phyloP scores from a whole-genome alignment of 2,888 invertebrate genomes.

The Amphiduros pacificus region DNA sequence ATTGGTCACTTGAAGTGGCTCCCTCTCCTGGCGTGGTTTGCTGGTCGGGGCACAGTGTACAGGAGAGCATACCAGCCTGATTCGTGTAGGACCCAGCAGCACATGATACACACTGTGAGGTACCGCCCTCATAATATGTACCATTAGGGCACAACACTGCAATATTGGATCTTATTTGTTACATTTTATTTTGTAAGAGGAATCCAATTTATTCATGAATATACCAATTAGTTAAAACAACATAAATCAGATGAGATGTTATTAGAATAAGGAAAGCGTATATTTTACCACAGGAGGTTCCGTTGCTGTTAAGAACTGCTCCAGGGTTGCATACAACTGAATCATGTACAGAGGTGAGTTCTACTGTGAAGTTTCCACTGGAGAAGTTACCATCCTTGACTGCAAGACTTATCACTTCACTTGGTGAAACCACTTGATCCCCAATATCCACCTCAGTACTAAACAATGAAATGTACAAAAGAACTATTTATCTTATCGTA shows the following conservation, averaged over 20 bases:
- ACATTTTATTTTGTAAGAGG: not conserved
- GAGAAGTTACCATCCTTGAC: conserved; percentile 36
- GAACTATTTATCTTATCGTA: not conserved
- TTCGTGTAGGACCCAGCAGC: conserved; percentile 37
- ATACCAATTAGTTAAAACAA: not conserved
- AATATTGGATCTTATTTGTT: conserved; percentile 8
- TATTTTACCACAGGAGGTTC: conserved; percentile 12
- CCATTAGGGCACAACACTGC: conserved; percentile 38
- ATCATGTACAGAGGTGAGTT: conserved; percentile 28
- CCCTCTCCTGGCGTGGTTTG: conserved; percentile 35
- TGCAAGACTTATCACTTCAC: conserved; percentile 33
- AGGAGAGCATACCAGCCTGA: conserved; percentile 29
- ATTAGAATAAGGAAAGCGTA: not conserved
- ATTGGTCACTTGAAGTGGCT: conserved; percentile 25
- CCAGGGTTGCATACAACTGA: conserved; percentile 35
- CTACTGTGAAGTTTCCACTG: conserved; percentile 29
- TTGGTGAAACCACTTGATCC: conserved; percentile 18
- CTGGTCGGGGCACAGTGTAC: conserved; percentile 37
- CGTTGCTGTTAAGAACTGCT: conserved; percentile 33
- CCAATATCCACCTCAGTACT: conserved; percentile 14
- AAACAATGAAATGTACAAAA: not conserved
- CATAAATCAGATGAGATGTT: not conserved
- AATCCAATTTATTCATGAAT: not conserved
- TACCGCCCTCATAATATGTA: conserved; percentile 21
- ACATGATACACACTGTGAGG: conserved; percentile 37